Percentiles rank a stretch among this genome's conserved stretches.
Conservation (phyloP, 2,888 invertebrate genomes). For the Aelia acuminata region DNA sequence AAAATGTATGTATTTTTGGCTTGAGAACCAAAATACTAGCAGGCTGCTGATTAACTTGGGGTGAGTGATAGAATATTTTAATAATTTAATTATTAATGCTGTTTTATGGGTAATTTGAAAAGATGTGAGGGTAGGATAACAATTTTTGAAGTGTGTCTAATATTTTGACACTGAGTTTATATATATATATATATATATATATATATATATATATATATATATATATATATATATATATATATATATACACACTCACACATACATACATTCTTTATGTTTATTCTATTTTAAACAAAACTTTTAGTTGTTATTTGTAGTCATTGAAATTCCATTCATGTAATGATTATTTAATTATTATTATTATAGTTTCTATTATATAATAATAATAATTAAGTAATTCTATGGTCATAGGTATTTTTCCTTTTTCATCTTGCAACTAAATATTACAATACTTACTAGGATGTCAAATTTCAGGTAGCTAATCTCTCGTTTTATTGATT, state of each 20-base stretch:
- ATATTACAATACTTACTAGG: not conserved
- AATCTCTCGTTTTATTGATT: not conserved
- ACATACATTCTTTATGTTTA: not conserved
- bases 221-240: not conserved
- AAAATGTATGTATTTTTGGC: too few species aligned
- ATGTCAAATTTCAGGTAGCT: not conserved
- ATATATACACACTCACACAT: not conserved
- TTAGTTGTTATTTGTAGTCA: not conserved
- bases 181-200: too few species aligned
- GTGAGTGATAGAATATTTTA: too few species aligned
- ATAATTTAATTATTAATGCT: too few species aligned
- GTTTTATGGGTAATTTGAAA: too few species aligned
- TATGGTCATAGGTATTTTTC: not conserved
- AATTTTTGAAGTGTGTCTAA: too few species aligned
- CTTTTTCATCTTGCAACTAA: not conserved
- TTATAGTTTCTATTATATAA: not conserved
- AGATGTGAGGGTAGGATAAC: too few species aligned
- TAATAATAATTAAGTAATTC: too few species aligned
- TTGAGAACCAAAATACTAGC: too few species aligned
- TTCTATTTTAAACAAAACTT: not conserved
- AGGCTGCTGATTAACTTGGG: too few species aligned
- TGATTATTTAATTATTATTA: not conserved
- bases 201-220: not conserved
- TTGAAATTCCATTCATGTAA: not conserved
- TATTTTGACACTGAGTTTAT: too few species aligned